phyloP scores from a whole-genome alignment of 2,797 vertebrate species.

The Zalophus californianus region DNA sequence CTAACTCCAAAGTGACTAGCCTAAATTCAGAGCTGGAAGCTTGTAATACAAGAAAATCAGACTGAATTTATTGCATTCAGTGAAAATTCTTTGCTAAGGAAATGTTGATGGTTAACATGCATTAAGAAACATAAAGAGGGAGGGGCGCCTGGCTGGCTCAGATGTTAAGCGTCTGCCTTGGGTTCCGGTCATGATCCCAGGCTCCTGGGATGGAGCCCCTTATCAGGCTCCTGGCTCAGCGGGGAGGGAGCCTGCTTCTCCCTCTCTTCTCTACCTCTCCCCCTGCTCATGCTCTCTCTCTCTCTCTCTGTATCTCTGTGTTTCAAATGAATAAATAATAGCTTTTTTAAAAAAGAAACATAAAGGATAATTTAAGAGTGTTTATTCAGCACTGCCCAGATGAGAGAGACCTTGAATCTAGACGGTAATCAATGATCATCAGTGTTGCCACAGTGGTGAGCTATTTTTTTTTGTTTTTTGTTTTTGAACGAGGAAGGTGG shows the following conservation, averaged over 20 bases:
- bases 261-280: no score
- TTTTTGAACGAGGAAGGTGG: neutral
- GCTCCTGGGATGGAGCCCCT: no score
- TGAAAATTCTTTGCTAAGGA: neutral
- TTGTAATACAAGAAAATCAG: neutral
- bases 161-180: no score
- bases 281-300: no score
- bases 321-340: no score
- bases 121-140: neutral
- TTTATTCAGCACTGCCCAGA: neutral
- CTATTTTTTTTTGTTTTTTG: neutral
- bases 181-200: no score
- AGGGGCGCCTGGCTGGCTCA: no score
- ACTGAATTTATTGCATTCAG: neutral
- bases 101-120: neutral
- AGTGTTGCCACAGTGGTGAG: neutral
- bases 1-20: neutral
- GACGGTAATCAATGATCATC: neutral
- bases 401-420: neutral
- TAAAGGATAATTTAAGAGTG: neutral
- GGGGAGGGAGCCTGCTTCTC: no score
- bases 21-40: neutral
- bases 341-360: neutral
- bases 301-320: no score
- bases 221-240: no score